Percentiles rank a stretch among this genome's conserved stretches.
phyloP scores from a whole-genome alignment of 1,140 invertebrate species.

The Lysiphlebus fabarum region DNA sequence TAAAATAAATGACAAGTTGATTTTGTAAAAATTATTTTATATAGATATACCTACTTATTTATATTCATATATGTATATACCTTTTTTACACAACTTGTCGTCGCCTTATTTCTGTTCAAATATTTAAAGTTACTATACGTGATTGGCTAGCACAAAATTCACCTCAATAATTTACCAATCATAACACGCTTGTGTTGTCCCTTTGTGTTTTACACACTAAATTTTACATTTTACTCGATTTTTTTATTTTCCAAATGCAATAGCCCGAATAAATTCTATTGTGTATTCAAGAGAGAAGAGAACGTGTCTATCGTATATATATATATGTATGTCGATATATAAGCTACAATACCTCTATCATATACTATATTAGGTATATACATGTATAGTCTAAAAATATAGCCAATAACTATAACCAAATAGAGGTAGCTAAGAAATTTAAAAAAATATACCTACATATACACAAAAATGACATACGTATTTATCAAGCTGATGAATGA shows the following conservation, averaged over 20 bases:
- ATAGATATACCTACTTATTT: too few species aligned
- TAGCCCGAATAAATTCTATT: conserved; percentile 52
- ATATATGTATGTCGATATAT: too few species aligned
- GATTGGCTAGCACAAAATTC: conserved; percentile 52
- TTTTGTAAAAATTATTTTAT: neutral
- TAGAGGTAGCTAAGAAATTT: too few species aligned
- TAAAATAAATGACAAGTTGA: too few species aligned
- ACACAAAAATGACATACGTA: conserved; percentile 18
- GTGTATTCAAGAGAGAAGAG: conserved; percentile 53
- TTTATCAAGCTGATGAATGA: conserved; percentile 23
- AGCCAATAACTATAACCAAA: too few species aligned
- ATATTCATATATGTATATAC: too few species aligned
- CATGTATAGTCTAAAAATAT: too few species aligned
- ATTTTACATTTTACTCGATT: too few species aligned
- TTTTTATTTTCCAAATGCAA: conserved; percentile 30
- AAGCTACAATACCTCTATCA: too few species aligned
- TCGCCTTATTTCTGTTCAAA: conserved; percentile 40
- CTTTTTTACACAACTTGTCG: conserved; percentile 20
- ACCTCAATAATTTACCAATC: conserved; percentile 56
- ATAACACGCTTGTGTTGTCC: conserved; percentile 35
- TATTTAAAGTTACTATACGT: conserved; percentile 54
- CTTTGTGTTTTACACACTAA: conserved; percentile 40
- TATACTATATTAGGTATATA: too few species aligned
- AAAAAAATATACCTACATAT: too few species aligned
- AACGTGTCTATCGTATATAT: conserved; percentile 28